Percentiles rank a stretch among this genome's conserved stretches.
Evolutionary conservation across 2,888 invertebrate species (phyloP).

Genomic region (Mimachlamys varia): DNA sequence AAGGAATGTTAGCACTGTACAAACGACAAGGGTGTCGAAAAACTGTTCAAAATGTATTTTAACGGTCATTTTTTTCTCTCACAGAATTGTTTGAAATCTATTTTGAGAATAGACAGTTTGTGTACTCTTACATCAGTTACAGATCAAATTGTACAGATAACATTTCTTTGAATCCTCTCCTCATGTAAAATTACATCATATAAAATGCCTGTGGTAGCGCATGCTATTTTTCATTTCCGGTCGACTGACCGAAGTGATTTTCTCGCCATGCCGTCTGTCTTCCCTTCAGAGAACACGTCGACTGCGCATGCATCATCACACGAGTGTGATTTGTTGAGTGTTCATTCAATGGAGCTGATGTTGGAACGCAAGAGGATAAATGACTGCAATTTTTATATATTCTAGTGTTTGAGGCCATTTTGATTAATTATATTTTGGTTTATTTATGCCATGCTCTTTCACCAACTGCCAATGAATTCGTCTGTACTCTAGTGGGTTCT

Average conservation of each 20-base stretch:
- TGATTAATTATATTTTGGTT: not conserved
- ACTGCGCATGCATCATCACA: not conserved
- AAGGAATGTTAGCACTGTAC: too few species aligned
- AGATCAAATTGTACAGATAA: too few species aligned
- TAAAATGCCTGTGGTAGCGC: not conserved
- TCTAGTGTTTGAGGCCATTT: not conserved
- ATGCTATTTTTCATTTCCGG: conserved; percentile 8
- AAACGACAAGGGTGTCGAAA: too few species aligned
- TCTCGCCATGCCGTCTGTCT: not conserved
- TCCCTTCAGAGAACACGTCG: not conserved
- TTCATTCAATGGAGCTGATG: not conserved
- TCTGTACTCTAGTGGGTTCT: not conserved
- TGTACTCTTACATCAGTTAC: too few species aligned
- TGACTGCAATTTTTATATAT: not conserved
- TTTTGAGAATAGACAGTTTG: too few species aligned
- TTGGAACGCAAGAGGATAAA: not conserved
- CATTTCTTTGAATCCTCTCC: not conserved
- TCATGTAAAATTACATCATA: not conserved
- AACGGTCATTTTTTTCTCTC: too few species aligned
- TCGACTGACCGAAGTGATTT: not conserved
- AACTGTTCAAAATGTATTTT: too few species aligned
- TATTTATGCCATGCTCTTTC: not conserved
- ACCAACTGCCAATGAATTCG: not conserved
- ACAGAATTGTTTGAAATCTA: too few species aligned
- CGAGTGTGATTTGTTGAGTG: not conserved